Base-by-base conservation (phyloP, 2,797 vertebrate genomes). In the Danio kyathit region DNA sequence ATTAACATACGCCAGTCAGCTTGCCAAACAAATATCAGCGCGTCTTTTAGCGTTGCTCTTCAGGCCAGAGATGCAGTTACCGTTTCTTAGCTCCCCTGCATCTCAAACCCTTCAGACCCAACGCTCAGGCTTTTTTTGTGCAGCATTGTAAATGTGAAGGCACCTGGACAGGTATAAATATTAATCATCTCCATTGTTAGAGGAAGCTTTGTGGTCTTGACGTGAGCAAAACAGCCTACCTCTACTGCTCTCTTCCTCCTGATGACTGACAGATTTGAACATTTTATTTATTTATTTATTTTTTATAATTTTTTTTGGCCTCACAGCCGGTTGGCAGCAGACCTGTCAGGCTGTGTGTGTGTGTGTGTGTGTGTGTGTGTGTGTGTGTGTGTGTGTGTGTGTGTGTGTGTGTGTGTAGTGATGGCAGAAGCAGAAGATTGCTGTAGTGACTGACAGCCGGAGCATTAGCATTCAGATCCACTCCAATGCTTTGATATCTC, bases 391-490 rank as follows among this genome's bases (percentile, higher is more conserved):
- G 74, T 52, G 56, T 44, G 66, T 21, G 48, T 70, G 54, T n/a
- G n/a, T n/a, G n/a, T n/a, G n/a, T n/a, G n/a, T n/a, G 71, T 46
- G 16, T 29, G 29, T 29, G 29, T 29, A 29, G 71, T 44, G 54
- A 79, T 67, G 67, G 75, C 82, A 48, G 57, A 82, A 83, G 81
- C 74, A 73, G 82, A 71, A 85, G 78, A 84, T 84, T 81, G 83
- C 77, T 64, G 51, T 48, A 3, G 51, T 86, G 85, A 88, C 75
- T 88, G 86, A 87, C 88, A 87, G 83, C 79, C 74, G 76, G 71
- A 66, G 74, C 83, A 84, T 88, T 86, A 84, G 85, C 79, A 87
- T 88, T 87, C 88, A 83, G 75, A 86, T 80, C 86, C 85, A 85
- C 44, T 40, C 82, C 21, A 7, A 44, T 52, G 54, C 84, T 86